Conservation (phyloP, 1,140 invertebrate species). For the Sminthurides bifidus region DNA sequence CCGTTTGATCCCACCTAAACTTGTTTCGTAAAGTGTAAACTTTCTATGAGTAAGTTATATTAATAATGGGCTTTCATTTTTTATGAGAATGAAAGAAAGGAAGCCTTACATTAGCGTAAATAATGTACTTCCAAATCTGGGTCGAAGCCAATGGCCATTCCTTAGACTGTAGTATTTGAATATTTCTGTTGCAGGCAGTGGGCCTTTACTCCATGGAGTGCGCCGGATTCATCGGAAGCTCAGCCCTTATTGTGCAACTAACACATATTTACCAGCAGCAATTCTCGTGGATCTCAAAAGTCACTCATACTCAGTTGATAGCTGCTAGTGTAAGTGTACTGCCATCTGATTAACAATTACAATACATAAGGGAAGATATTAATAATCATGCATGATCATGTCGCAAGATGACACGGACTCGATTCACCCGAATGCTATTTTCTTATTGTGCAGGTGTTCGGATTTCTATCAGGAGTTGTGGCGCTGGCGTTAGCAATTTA, state of each 20-base stretch:
- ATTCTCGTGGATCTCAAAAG: conserved; percentile 37
- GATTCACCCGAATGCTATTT: background rate
- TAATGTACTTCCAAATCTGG: too few species aligned
- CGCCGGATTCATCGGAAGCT: conserved; percentile 36
- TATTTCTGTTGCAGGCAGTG: conserved; percentile 16
- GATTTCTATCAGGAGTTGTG: conserved; percentile 24
- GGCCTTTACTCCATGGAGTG: conserved; percentile 29
- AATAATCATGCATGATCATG: background rate
- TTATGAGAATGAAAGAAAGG: too few species aligned
- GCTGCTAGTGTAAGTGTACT: conserved; percentile 23
- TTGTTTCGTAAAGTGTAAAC: background rate
- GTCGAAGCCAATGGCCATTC: too few species aligned
- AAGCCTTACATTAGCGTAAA: too few species aligned
- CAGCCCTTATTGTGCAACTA: conserved; percentile 51
- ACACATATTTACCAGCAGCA: conserved; percentile 49
- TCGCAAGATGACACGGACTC: background rate
- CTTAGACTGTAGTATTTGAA: background rate
- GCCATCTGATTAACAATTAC: background rate
- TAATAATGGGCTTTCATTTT: too few species aligned
- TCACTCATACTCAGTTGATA: conserved; percentile 30
- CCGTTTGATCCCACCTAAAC: background rate
- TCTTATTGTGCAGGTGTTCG: conserved; percentile 26
- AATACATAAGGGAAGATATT: background rate
- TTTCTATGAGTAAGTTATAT: too few species aligned
- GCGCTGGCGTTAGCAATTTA: conserved; percentile 24